Evolutionary conservation across 2,113 vertebrate genomes (phyloP), one percentile per base, ranked within the genome.

Genomic region (Anhinga anhinga): DNA sequence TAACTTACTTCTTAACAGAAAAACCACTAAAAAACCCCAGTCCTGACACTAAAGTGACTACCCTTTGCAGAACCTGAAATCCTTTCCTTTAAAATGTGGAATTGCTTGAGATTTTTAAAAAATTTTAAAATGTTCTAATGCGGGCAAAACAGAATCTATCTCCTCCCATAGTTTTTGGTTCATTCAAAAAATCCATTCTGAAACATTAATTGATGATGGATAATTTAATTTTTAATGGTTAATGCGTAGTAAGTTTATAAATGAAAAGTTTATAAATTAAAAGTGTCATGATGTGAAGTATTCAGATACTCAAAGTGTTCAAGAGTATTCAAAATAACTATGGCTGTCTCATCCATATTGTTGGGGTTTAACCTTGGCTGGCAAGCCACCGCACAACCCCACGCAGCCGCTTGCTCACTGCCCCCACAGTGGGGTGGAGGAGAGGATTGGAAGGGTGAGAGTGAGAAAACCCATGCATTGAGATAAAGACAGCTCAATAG

Each of bases 391-490:
- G 38, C 18, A 15, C 0, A 10, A 30, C 40, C 16, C 29, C 30
- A 44, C 27, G 7, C 29, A 32, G 26, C 52, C 2, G 3, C 61
- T 82, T 1, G 2, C n/a, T 79, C 22, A 11, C 12, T 22, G 25
- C 15, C 21, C 10, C 0, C 0, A 15, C 1, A 16, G 36, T 20
- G 26, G 14, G 19, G n/a, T 61, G 49, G 34, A 13, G 63, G 63
- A 40, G 34, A 82, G 61, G 30, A 38, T 27, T 22, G 15, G 13
- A 56, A 73, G 19, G 30, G 17, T 74, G 15, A 47, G 73, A 59
- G 40, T 74, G 34, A 56, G 49, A 61, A 70, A 81, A 47, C 7
- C 26, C 1, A 0, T 66, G 38, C 8, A 10, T 40, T 76, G 47
- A 67, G 20, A 11, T 30, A 74, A 45, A 85, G 30, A 15, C 26